Base-by-base conservation (phyloP, 2,113 vertebrate species). In the Entelurus aequoreus region DNA sequence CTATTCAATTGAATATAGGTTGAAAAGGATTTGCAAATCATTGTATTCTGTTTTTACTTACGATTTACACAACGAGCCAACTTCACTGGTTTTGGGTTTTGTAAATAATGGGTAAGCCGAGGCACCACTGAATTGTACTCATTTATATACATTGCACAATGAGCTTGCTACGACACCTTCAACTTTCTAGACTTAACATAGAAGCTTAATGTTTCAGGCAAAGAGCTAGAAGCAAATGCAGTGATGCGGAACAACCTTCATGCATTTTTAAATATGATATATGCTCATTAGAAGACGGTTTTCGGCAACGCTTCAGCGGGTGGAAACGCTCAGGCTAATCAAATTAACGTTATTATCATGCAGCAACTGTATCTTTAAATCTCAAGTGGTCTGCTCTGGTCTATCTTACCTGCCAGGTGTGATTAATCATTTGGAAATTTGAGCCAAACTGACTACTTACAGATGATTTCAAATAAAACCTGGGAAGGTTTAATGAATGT, bases 221-320 rank as follows among this genome's bases (percentile, higher is more conserved):
- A 54, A 54, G 36, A 28, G 12, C n/a, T 55, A n/a, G 14, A 55
- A 55, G 38, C 14, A 55, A 38, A 38, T 15, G 14, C 36, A 10
- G 21, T 21, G 4, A 10, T 28, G 10, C 8, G 5, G 6, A 57
- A 40, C 37, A 19, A 44, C 55, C 51, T 49, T 50, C 62, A 49
- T 51, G 60, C 13, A 46, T 36, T 64, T 58, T 65, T 71, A 54
- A 70, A 69, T 28, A 28, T 28, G 28, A 57, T 54, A 70, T 56
- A 8, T 15, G 52, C 63, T 69, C 52, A 56, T 67, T 65, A 62
- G 28, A 52, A 54, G 38, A 42, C 35, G 15, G 60, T 57, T 56
- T 62, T 5, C 35, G 47, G 54, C 11, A 13, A 51, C 53, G 60
- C 54, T 28, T 58, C 50, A 48, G 0, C 42, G 55, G 44, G 9